Conservation (phyloP, 2,113 vertebrate species). For the Odocoileus virginianus region DNA sequence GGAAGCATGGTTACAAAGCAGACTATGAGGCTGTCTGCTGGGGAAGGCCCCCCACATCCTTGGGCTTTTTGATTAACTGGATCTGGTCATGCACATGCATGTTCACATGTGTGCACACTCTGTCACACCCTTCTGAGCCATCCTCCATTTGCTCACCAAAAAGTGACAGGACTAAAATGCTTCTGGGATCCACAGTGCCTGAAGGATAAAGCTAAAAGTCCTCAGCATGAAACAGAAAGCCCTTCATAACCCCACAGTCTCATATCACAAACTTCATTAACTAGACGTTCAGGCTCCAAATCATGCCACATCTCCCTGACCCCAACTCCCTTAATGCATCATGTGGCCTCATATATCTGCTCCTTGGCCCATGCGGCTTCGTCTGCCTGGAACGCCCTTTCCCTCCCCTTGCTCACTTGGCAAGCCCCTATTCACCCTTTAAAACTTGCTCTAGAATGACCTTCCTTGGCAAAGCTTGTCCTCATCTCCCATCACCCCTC, state of each 20-base stretch:
- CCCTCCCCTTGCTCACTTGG: neutral
- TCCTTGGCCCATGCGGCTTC: neutral
- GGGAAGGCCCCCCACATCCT: neutral
- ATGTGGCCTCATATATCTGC: neutral
- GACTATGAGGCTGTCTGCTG: no score
- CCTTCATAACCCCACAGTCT: neutral
- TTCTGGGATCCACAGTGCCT: neutral
- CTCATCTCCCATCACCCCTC: no score
- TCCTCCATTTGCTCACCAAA: neutral
- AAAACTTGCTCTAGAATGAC: neutral
- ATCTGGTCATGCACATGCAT: no score
- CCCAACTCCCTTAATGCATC: neutral
- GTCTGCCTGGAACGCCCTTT: neutral
- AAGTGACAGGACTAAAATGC: neutral
- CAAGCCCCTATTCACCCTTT: neutral
- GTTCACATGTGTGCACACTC: neutral
- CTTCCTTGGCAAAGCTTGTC: neutral
- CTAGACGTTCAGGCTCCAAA: neutral
- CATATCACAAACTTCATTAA: neutral
- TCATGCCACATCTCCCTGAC: no score
- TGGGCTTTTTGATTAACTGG: neutral
- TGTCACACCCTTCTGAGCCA: neutral
- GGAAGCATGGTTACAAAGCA: neutral
- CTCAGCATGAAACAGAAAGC: neutral
- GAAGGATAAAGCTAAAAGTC: neutral